phyloP scores from a whole-genome alignment of 2,797 vertebrate species.

The Chromis chromis region DNA sequence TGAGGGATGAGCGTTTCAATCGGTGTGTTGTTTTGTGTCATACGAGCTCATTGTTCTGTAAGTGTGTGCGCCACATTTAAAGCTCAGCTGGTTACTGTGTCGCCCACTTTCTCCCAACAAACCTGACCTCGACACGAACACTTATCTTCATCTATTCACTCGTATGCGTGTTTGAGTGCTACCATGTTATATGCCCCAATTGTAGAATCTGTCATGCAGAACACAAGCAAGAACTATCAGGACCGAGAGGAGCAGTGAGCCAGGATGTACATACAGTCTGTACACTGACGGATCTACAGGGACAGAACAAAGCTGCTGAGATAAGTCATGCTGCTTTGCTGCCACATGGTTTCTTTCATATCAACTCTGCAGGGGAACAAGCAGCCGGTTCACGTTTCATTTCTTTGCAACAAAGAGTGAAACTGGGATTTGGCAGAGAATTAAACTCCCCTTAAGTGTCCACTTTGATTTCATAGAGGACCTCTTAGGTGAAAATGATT shows the following conservation, averaged over 20 bases:
- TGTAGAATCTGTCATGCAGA: slow-evolving; percentile 19
- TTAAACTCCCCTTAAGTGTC: neutral
- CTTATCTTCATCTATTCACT: neutral
- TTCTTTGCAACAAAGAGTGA: neutral
- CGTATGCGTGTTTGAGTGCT: neutral
- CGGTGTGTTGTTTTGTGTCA: neutral
- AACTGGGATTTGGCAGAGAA: neutral
- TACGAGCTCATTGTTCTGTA: slow-evolving; percentile 11
- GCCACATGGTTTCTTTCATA: slow-evolving; percentile 11
- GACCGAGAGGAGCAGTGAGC: slow-evolving; percentile 6
- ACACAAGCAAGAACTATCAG: slow-evolving; percentile 19
- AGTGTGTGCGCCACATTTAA: slow-evolving; percentile 3
- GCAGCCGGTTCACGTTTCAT: neutral
- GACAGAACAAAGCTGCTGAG: slow-evolving; percentile 45
- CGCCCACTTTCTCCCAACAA: slow-evolving; percentile 13
- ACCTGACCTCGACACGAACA: slow-evolving; percentile 6
- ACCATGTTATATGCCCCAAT: slow-evolving; percentile 18
- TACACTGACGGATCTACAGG: slow-evolving; percentile 20
- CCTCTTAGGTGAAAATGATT: too few species aligned
- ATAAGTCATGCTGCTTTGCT: slow-evolving; percentile 8
- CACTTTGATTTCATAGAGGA: neutral
- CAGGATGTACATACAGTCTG: slow-evolving; percentile 17
- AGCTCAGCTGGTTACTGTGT: slow-evolving; percentile 35
- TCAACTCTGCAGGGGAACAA: neutral
- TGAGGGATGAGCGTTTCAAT: neutral